A percentile compares a stretch with the other conserved stretches of the same genome.
Conservation (phyloP, 2,113 vertebrate species). For the Sinocyclocheilus anophthalmus region DNA sequence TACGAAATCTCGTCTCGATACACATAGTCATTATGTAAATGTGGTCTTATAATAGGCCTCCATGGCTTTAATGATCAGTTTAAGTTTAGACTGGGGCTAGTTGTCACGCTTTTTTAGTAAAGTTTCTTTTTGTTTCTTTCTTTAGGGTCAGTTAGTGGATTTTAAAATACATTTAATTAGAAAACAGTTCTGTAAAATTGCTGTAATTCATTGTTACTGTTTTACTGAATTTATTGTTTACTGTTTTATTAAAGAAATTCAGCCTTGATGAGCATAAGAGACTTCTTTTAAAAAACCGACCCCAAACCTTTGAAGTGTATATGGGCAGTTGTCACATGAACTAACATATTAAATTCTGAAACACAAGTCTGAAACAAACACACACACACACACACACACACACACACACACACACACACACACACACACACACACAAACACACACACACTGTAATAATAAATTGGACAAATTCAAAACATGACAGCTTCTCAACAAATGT, state of each 20-base stretch:
- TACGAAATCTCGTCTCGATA: background rate
- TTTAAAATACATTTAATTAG: too few species aligned
- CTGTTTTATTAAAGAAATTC: too few species aligned
- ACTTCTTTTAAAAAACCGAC: background rate
- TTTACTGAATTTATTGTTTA: too few species aligned
- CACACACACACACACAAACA: background rate
- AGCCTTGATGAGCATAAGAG: background rate
- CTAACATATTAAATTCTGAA: background rate
- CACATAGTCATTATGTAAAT: conserved; percentile 18
- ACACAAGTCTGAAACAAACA: background rate
- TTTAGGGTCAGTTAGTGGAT: too few species aligned
- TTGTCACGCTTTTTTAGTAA: background rate
- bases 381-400: background rate
- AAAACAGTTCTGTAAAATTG: too few species aligned
- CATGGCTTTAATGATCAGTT: background rate
- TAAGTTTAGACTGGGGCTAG: background rate
- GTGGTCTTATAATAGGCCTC: background rate
- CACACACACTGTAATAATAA: background rate
- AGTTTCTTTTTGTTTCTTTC: background rate
- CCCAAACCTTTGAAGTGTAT: background rate
- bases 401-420: background rate
- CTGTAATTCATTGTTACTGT: too few species aligned
- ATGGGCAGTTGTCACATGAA: background rate
- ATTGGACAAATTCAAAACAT: background rate
- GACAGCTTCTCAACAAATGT: background rate